phyloP scores from a whole-genome alignment of 1,140 invertebrate species.

The Zaprionus kolodkinae region DNA sequence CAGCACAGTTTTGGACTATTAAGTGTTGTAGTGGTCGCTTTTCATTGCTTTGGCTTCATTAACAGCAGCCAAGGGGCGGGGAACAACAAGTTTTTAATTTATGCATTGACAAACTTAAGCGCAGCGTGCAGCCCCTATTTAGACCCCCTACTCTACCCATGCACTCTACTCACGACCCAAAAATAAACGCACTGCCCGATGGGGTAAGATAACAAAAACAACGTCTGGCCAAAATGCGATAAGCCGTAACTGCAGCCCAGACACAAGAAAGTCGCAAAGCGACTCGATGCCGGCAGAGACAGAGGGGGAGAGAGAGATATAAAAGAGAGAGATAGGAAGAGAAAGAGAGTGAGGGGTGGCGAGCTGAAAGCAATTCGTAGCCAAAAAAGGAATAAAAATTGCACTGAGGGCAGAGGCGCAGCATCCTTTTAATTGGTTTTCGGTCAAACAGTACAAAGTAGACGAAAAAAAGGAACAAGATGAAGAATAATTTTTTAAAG shows the following conservation, averaged over 20 bases:
- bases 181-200: conserved; percentile 41
- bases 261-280: conserved; percentile 41
- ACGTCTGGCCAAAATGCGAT: conserved; percentile 43
- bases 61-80: conserved; percentile 44
- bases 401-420: conserved; percentile 38
- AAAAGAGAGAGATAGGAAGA: no score
- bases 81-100: conserved; percentile 73
- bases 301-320: no score
- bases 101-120: conserved; percentile 77
- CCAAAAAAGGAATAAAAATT: conserved; percentile 37
- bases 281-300: neutral
- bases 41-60: conserved; percentile 77
- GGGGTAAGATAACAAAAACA: conserved; percentile 27
- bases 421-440: conserved; percentile 56
- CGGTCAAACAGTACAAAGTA: conserved; percentile 33
- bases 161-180: neutral
- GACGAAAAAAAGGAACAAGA: neutral
- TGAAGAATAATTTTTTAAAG: conserved; percentile 31
- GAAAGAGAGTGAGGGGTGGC: neutral
- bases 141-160: neutral
- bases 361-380: conserved; percentile 15
- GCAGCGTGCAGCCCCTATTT: neutral
- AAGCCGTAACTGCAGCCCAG: conserved; percentile 47
- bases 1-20: conserved; percentile 44
- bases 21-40: conserved; percentile 37